Conservation (phyloP, 2,888 invertebrate genomes). For the Acleris literana region DNA sequence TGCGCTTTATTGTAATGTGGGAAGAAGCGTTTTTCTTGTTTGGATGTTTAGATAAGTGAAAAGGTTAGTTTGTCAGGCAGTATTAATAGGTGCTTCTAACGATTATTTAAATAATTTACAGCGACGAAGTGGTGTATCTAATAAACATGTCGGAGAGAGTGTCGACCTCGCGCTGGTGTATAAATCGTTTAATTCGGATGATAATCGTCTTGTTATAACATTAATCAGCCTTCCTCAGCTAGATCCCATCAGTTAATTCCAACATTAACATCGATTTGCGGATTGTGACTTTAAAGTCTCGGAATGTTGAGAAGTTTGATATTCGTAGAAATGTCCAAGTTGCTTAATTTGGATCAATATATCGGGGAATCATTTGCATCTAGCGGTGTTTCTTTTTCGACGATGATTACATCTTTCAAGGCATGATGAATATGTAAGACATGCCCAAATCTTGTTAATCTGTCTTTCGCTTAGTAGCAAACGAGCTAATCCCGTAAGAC, state of each 20-base stretch:
- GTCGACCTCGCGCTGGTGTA: constrained; percentile 38
- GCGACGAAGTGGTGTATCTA: constrained; percentile 54
- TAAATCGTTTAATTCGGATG: constrained; percentile 38
- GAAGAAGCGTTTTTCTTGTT: not conserved
- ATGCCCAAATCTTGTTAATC: not conserved
- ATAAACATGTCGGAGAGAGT: constrained; percentile 60
- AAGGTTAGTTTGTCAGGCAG: constrained; percentile 39
- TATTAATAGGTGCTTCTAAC: constrained; percentile 55
- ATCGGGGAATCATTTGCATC: not conserved
- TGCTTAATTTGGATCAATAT: not conserved
- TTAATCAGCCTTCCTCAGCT: constrained; percentile 32
- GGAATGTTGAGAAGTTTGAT: not conserved
- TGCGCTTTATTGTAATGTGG: not conserved
- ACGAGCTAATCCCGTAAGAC: too few relatives aligned
- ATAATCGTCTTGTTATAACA: constrained; percentile 39
- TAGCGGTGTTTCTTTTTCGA: not conserved
- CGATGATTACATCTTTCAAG: not conserved
- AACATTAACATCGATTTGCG: constrained; percentile 21
- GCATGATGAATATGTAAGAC: not conserved
- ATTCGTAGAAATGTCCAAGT: not conserved
- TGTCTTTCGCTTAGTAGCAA: too few relatives aligned
- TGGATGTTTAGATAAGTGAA: constrained; percentile 14
- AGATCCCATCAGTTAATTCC: constrained; percentile 22
- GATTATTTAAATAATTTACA: constrained; percentile 65
- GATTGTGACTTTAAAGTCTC: constrained; percentile 4